Evolutionary conservation across 1,140 invertebrate genomes (phyloP).

Genomic region (Rhyzopertha dominica): DNA sequence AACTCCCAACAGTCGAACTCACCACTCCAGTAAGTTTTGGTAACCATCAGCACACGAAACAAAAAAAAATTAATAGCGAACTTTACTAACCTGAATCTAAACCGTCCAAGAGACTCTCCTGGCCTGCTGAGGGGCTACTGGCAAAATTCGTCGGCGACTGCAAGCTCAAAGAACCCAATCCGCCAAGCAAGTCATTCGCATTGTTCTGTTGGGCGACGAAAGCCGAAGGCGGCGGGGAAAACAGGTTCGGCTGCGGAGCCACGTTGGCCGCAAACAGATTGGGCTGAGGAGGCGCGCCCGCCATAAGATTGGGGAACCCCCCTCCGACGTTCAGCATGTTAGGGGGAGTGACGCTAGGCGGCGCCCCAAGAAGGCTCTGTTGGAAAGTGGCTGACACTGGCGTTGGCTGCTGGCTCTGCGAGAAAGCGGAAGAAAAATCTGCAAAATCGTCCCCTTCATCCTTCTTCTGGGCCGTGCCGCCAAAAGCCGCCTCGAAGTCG

Average conservation of each 20-base stretch:
- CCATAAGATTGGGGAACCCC: conserved; percentile 14
- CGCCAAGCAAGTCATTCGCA: conserved; percentile 7
- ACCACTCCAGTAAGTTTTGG: too few species aligned
- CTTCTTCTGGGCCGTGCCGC: conserved; percentile 30
- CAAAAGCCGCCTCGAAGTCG: conserved; percentile 74
- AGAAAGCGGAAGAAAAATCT: conserved; percentile 69
- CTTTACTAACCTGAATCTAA: too few species aligned
- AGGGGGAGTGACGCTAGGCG: neutral
- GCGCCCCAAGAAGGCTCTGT: neutral
- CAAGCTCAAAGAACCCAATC: neutral
- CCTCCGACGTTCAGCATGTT: conserved; percentile 13
- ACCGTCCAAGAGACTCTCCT: too few species aligned
- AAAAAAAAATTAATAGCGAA: too few species aligned
- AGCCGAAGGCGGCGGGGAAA: neutral
- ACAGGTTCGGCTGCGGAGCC: conserved; percentile 5
- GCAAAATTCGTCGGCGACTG: neutral
- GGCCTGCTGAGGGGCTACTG: too few species aligned
- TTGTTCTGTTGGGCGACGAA: neutral
- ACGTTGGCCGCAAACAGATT: conserved; percentile 5
- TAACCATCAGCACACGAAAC: too few species aligned
- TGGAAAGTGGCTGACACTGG: neutral
- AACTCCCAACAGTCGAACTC: too few species aligned
- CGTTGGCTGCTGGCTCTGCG: conserved; percentile 24
- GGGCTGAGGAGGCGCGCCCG: neutral
- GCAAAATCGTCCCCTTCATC: conserved; percentile 60